Base-by-base conservation (phyloP, 2,888 invertebrate genomes). In the Clunio marinus region DNA sequence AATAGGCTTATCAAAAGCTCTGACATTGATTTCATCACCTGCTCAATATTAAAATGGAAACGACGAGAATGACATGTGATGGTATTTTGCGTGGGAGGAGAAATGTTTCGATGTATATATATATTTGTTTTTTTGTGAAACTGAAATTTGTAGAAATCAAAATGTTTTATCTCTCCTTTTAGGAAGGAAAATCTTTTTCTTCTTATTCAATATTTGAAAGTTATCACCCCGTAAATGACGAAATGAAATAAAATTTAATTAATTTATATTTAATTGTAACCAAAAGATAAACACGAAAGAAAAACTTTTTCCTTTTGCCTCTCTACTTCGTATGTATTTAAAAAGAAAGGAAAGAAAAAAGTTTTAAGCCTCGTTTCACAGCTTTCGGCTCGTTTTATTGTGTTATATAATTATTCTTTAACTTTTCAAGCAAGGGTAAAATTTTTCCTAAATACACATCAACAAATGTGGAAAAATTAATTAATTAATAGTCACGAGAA, bases 401-500 rank as follows among this genome's bases (percentile, higher is more conserved):
- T n/a, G n/a, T 35, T 8, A 35, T n/a, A n/a, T n/a, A n/a, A 4
- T 35, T n/a, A 35, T 8, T 1, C 25, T 22, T 22, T 10, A 5
- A 10, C 57, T 8, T 57, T 45, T 22, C 51, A 17, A 5, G 13
- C 13, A 13, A 32, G 35, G 35, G 13, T 32, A n/a, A n/a, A n/a
- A 32, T 32, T 32, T 32, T 45, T 13, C 45, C n/a, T 57, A 22
- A 4, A 57, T 27, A n/a, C 57, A 57, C 25, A 51, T 51, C 10
- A 17, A 55, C 7, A 55, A 55, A 55, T 57, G 57, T 27, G 57
- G 25, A 17, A 60, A 27, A n/a, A 17, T 35, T 60, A 60, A 60
- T 60, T 60, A 60, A 60, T 15, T 32, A 60, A 37, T 60, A 60
- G 60, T 60, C 60, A 60, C 35, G 60, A 22, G n/a, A 60, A 22